Base-by-base conservation (phyloP, 2,113 vertebrate species). In the Hassar affinis region DNA sequence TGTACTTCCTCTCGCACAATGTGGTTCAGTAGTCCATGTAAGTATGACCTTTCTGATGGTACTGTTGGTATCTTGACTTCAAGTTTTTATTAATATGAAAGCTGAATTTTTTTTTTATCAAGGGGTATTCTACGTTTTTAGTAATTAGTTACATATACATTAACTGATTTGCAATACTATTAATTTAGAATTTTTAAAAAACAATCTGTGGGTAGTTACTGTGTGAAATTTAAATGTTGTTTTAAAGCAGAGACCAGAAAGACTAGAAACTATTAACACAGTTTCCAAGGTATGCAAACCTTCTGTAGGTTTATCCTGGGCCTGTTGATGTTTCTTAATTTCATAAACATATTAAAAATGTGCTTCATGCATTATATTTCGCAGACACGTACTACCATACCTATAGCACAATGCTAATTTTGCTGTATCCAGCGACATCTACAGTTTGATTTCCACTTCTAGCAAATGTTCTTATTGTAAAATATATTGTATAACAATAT, bases 221-320 rank as follows among this genome's bases (percentile, higher is more conserved):
- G n/a, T n/a, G 38, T 14, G 42, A 49, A 62, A 11, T 25, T 42
- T 57, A 14, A 74, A 57, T 4, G 4, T 76, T n/a, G 45, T 82
- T 49, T 38, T 38, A 15, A n/a, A 54, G 12, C 30, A 83, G 81
- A 66, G 14, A 30, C 20, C 30, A 45, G 81, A 83, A 59, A 38
- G 47, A n/a, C 22, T 75, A 77, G 59, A 83, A 77, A 77, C 59
- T 52, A 47, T 35, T 45, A 64, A 61, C 56, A 77, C 61, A 10
- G 11, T 42, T 49, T 84, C 35, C 33, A 80, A 86, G 59, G 85
- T 86, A 76, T 61, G 72, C 17, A 80, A 45, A 47, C 15, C 18
- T 42, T 25, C 7, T 27, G 27, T 45, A 76, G 17, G 7, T 72
- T 42, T 18, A 47, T 83, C 27, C 30, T 68, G 8, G 17, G 8